Evolutionary conservation across 2,113 vertebrate genomes (phyloP), one percentile per base, ranked within the genome.

Genomic region (Butorides virescens): DNA sequence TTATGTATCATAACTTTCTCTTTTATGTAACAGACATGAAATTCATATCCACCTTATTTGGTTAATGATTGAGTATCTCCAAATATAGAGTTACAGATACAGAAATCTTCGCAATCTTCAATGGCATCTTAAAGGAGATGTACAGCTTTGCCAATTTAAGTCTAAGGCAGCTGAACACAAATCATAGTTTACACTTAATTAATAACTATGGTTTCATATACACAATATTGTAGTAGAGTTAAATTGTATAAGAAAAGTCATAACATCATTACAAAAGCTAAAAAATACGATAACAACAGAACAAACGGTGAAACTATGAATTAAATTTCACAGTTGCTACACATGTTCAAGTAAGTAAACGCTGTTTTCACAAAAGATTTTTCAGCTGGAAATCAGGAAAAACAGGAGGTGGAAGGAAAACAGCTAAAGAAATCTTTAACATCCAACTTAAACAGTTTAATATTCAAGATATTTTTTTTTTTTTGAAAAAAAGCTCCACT

Each of bases 201-300:
- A 96, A 86, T 30, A 76, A 77, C 37, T 96, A 96, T 15, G 44
- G 32, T 90, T 96, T 74, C 11, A 75, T 62, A 95, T 61, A 27
- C 61, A 94, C 96, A 96, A 92, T 90, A 93, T 8, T 95, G 27
- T 55, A 86, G 70, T 34, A 93, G 70, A 97, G 89, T 83, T 96
- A 95, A 96, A 95, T 34, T 76, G 34, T 63, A 30, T 78, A 70
- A 72, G 53, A 90, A 78, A 34, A n/a, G 44, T 32, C 58, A 77
- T n/a, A 72, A 37, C 39, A 72, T 65, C 42, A 90, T 94, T 79
- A 73, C 11, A 91, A 59, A 87, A 56, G 47, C 34, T 25, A 85
- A 44, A 49, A 68, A 86, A 80, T 49, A 71, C 15, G 86, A 5
- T 32, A 39, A 30, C 10, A 78, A 72, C 25, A 92, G 5, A 27